Percentiles rank a stretch among this genome's conserved stretches.
Evolutionary conservation across 2,888 invertebrate genomes (phyloP).

Genomic region (Lasiommata megera): DNA sequence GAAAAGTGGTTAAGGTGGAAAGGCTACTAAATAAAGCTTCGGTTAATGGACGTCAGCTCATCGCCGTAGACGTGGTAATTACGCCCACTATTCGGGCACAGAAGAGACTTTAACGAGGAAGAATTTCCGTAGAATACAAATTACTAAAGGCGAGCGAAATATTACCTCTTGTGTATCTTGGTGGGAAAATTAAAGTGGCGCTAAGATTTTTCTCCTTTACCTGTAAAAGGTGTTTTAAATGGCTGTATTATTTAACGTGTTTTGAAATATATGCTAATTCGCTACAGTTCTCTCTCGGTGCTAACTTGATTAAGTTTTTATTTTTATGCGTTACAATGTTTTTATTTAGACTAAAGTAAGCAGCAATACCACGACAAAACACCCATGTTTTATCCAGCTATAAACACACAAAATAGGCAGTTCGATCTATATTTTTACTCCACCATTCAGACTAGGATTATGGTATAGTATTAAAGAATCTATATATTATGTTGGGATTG

Average conservation of each 20-base stretch:
- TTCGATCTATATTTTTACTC: too few relatives aligned
- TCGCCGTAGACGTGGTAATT: constrained; percentile 31
- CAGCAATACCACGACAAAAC: too few relatives aligned
- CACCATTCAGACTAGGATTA: too few relatives aligned
- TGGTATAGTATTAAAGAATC: too few relatives aligned
- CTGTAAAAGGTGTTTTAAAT: not conserved
- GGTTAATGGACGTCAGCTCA: constrained; percentile 25
- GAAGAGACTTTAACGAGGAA: constrained; percentile 31
- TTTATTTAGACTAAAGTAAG: too few relatives aligned
- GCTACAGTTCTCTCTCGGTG: not conserved
- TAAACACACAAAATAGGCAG: too few relatives aligned
- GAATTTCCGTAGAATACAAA: constrained; percentile 36
- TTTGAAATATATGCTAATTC: not conserved
- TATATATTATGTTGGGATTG: too few relatives aligned
- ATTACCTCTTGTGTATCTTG: constrained; percentile 34
- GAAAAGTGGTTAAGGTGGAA: not conserved
- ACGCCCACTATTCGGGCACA: constrained; percentile 28
- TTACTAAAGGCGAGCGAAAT: constrained; percentile 33
- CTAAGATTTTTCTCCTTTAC: not conserved
- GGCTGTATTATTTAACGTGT: not conserved
- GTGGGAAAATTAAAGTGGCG: constrained; percentile 8
- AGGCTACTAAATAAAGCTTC: constrained; percentile 19
- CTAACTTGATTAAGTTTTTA: not conserved
- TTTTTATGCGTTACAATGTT: too few relatives aligned
- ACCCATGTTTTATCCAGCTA: too few relatives aligned